Base-by-base conservation (phyloP, 2,113 vertebrate species). In the Cyphomyrus discorhynchus region DNA sequence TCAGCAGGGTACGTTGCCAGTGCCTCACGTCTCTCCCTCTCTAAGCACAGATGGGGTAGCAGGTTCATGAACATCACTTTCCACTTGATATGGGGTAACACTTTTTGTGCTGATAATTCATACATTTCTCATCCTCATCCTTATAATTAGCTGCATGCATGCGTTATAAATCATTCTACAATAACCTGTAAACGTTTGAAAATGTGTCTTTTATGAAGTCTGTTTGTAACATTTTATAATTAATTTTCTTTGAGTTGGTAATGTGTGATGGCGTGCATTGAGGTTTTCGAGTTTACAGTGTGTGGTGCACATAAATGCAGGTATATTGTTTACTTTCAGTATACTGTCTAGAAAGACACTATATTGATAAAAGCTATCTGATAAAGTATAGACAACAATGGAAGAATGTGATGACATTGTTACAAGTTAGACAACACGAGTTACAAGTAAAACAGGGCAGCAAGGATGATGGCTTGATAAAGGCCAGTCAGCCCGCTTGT, bases 1-100 rank as follows among this genome's bases (percentile, higher is more conserved):
- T 99, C 93, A 99, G 98, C 93, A 97, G 98, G 97, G 98, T 99
- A 93, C 94, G 94, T 31, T 39, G 4, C 7, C 3, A 8, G 7
- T 42, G 15, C 91, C 21, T 84, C 13, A 9, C 27, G 2, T 49
- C 50, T 42, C 56, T 27, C 21, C 53, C 58, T 21, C 58, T 39
- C 58, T 39, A 21, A 70, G 39, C 62, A 1, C 31, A 17, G 39
- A 46, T 3, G 5, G 52, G 35, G 52, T 15, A 15, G 17, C 10
- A 49, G 2, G 47, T 13, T 19, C 24, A 17, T 3, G 49, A 35
- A 35, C 49, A 86, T 83, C 7, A 4, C 80, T 17, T 83, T 42
- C 35, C 31, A 13, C 66, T 74, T 31, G 11, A 74, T 74, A 31
- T 39, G 70, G 70, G 31, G 13, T 17, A 27, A 80, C 35, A 42